Evolutionary conservation across 35 echinoderm and acorn worm species (phyloP).

Genomic region (Apostichopus parvimensis): DNA sequence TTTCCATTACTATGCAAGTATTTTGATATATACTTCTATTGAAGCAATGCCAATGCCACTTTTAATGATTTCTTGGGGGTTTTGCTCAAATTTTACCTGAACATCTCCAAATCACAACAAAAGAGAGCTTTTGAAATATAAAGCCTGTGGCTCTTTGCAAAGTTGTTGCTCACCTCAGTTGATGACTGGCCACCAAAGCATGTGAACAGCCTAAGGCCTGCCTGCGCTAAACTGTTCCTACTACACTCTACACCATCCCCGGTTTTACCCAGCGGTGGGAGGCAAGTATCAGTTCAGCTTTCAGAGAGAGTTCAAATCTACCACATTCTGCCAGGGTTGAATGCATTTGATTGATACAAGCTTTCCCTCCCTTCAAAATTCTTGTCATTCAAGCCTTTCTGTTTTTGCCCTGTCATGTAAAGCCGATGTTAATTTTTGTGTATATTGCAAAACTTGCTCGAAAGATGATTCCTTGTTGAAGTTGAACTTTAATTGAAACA

Average conservation of each 20-base stretch:
- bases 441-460: too few species aligned
- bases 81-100: not conserved
- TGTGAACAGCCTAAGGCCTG: conserved; percentile 25
- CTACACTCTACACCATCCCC: not conserved
- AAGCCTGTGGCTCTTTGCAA: conserved; percentile 1
- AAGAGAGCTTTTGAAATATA: conserved; percentile 20
- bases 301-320: not conserved
- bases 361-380: not conserved
- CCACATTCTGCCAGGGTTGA: conserved; percentile 7
- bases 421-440: too few species aligned
- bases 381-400: not conserved
- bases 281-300: conserved; percentile 20
- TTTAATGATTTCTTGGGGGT: not conserved
- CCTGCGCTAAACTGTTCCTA: not conserved
- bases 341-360: conserved; percentile 36
- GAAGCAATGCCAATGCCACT: not conserved
- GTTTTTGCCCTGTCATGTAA: not conserved
- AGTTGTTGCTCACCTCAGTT: conserved; percentile 27
- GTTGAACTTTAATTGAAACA: too few species aligned
- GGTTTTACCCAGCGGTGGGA: not conserved
- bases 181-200: conserved; percentile 52
- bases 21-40: too few species aligned
- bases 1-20: too few species aligned
- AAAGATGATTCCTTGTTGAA: too few species aligned
- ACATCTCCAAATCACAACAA: conserved; percentile 36